Evolutionary conservation across 92 coral and sea anemone species (phyloP).

Genomic region (Diadumene lineata): DNA sequence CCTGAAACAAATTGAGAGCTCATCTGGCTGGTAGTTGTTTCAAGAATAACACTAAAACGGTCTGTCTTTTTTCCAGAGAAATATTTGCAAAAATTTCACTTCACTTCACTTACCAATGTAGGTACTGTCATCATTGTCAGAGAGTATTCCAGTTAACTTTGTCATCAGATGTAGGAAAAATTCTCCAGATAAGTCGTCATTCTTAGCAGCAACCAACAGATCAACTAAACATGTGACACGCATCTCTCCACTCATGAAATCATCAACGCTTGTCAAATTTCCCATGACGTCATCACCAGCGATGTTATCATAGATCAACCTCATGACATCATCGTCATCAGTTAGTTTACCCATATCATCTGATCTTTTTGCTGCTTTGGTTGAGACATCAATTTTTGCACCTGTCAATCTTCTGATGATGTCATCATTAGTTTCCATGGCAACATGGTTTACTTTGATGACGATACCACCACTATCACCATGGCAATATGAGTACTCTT

Average conservation of each 20-base stretch:
- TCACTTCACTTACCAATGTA: neutral
- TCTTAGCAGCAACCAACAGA: conserved; percentile 62
- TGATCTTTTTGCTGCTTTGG: conserved; percentile 8
- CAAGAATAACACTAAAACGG: too few species aligned
- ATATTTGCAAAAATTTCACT: too few species aligned
- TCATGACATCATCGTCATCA: conserved; percentile 44
- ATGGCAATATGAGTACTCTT: conserved; percentile 53
- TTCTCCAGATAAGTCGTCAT: conserved; percentile 70
- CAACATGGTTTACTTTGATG: conserved; percentile 18
- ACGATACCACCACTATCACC: conserved; percentile 89
- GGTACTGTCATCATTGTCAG: conserved; percentile 17
- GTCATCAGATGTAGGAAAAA: conserved; percentile 81
- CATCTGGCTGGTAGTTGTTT: too few species aligned
- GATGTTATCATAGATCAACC: conserved; percentile 34
- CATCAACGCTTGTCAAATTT: conserved; percentile 59
- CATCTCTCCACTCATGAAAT: conserved; percentile 44
- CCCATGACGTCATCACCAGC: conserved; percentile 49
- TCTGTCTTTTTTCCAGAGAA: too few species aligned
- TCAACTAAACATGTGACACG: conserved; percentile 80
- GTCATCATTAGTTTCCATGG: conserved; percentile 17
- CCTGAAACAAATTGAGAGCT: too few species aligned
- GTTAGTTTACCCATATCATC: conserved; percentile 48
- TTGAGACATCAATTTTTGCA: conserved; percentile 45
- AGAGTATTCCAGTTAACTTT: conserved; percentile 65
- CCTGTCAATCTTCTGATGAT: conserved; percentile 55